Conservation (phyloP, 1,140 invertebrate species). For the Tetramorium parvispinum region DNA sequence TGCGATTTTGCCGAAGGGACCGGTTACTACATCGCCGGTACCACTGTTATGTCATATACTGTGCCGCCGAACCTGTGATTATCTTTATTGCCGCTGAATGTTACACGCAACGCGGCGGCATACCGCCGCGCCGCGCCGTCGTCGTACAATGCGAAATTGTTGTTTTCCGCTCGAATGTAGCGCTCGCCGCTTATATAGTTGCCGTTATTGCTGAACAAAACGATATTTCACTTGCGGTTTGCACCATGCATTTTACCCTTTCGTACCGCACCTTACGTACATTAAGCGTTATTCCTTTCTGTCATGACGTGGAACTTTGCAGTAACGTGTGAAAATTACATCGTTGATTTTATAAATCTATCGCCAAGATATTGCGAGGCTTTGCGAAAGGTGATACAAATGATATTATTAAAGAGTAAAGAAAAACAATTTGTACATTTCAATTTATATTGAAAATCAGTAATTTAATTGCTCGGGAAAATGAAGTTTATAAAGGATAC, state of each 20-base stretch:
- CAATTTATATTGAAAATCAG: not conserved
- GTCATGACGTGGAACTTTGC: slow-evolving; percentile 11
- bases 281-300: slow-evolving; percentile 19
- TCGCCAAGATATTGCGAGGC: not conserved
- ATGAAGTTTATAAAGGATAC: not conserved
- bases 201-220: slow-evolving; percentile 43
- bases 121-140: slow-evolving; percentile 22
- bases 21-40: slow-evolving; percentile 28
- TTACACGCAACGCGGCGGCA: slow-evolving; percentile 30
- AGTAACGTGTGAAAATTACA: not conserved
- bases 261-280: not conserved
- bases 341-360: not conserved
- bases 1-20: slow-evolving; percentile 15
- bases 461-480: not conserved
- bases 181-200: not conserved
- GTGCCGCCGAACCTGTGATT: slow-evolving; percentile 54
- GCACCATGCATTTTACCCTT: not conserved
- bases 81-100: slow-evolving; percentile 67
- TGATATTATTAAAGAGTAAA: not conserved
- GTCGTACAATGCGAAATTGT: slow-evolving; percentile 50
- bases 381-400: not conserved
- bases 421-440: not conserved
- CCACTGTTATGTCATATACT: slow-evolving; percentile 10
- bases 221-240: slow-evolving; percentile 28
- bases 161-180: slow-evolving; percentile 40